Evolutionary conservation across 2,113 vertebrate genomes (phyloP), one percentile per base, ranked within the genome.

Genomic region (Formicarius rufipectus): DNA sequence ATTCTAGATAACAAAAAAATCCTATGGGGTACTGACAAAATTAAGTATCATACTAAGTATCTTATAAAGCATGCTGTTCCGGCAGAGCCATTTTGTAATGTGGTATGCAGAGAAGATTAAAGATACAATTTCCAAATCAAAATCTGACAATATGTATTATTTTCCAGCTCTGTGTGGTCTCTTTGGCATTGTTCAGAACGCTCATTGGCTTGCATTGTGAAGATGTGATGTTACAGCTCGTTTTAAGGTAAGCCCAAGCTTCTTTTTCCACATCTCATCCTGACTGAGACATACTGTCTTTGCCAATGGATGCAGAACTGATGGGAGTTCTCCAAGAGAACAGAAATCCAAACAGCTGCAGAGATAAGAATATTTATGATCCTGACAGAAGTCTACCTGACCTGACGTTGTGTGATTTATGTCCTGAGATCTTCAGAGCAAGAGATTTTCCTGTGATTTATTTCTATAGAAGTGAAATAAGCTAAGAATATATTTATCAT

Each of bases 161-260:
- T 93, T 98, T 95, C 31, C 96, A 99, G 99, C 96, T 99, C 90
- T 99, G 99, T 90, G 99, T 99, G 25, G 99, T 99, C 86, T 99
- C 99, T 39, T 97, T 99, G 97, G 99, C 99, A 0, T 98, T 99
- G 75, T 99, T 99, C 97, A 98, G 98, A 96, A 99, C 99, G 0
- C 99, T 99, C 56, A 99, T 99, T 84, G 98, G 98, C 69, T 98
- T 99, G 82, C 98, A 99, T 92, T 99, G 99, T 97, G 99, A 99
- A 97, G 99, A 99, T 74, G 99, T 99, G 96, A 99, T 99, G 99
- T 95, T 99, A 83, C 99, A 99, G 82, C 98, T 99, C 14, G 89
- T 99, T 95, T 91, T 99, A 96, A 99, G 99, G 99, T 99, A 97
- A 97, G 66, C 44, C n/a, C 81, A 71, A 87, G 55, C 39, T 83